Evolutionary conservation across 2,113 vertebrate species (phyloP).

Genomic region (Orientallactaga bullata): DNA sequence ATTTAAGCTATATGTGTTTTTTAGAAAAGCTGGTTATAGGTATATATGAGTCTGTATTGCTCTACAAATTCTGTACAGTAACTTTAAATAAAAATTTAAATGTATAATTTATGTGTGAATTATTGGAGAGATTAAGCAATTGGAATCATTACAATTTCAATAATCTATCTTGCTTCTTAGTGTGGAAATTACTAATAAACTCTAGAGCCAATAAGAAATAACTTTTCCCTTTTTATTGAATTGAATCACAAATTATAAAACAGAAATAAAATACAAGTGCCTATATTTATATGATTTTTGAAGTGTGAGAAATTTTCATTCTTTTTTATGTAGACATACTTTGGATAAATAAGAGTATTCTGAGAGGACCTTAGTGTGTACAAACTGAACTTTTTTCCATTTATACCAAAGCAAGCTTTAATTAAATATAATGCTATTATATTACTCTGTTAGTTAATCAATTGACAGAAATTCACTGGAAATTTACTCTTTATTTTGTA

Average conservation of each 20-base stretch:
- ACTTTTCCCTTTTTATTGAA: background rate
- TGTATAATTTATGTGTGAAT: background rate
- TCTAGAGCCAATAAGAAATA: background rate
- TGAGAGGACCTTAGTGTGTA: slow-evolving; percentile 48
- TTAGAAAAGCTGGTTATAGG: background rate
- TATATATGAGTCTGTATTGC: background rate
- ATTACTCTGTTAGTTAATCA: background rate
- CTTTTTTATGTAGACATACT: background rate
- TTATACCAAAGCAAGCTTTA: background rate
- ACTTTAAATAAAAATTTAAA: slow-evolving; percentile 15
- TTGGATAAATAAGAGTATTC: background rate
- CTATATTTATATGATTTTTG: background rate
- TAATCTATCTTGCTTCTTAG: background rate
- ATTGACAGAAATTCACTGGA: background rate
- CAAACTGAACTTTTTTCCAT: background rate
- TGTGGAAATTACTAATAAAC: background rate
- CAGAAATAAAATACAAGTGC: background rate
- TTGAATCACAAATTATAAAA: background rate
- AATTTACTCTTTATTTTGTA: slow-evolving; percentile 53
- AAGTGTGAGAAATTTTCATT: background rate
- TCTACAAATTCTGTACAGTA: slow-evolving; percentile 19
- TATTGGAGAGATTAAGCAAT: background rate
- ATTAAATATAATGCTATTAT: slow-evolving; percentile 29
- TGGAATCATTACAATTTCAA: background rate
- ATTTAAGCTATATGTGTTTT: background rate